Base-by-base conservation (phyloP, 1,140 invertebrate species). In the Caenorhabditis remanei region DNA sequence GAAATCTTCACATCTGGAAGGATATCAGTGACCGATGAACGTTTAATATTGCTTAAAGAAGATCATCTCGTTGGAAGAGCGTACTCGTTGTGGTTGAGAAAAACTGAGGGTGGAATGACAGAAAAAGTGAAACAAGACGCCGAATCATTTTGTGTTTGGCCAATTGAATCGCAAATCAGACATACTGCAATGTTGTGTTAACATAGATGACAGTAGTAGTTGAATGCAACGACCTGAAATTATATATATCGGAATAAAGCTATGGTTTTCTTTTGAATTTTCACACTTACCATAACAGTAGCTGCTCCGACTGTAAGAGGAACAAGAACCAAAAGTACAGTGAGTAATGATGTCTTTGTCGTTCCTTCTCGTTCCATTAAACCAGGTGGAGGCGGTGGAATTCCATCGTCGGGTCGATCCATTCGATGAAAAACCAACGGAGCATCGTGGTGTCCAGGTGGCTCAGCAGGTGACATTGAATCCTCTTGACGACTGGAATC, bases 131-230 rank as follows among this genome's bases (percentile, higher is more conserved):
- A 16, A 55, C 32, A 53, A 32, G 86, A 87, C 41, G 56, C 24
- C 24, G 75, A 61, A 53, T 63, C 61, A 46, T 87, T 53, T 55
- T 87, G 86, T 71, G 71, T 87, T 65, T 87, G 86, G 86, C 86
- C 86, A 13, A 61, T 48, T 56, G 86, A 83, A 43, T 71, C 86
- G 11, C 86, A 87, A n/a, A 87, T 87, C 43, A 61, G 71, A 53
- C 43, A 79, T 24, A 79, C 71, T 19, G 71, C n/a, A 46, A 79
- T 79, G 71, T 41, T 79, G 46, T 79, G 84, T 61, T 85, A 88
- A 43, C 88, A 88, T 14, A 88, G 58, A 58, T 88, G 88, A 67
- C 88, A 88, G 85, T 88, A 88, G 21, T 87, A 88, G 50, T 88
- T 88, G 85, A 88, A 83, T 21, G 88, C 88, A n/a, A 88, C 88